A percentile compares a stretch with the other conserved stretches of the same genome.
Conservation (phyloP, 1,140 invertebrate species). For the Nautilus pompilius region DNA sequence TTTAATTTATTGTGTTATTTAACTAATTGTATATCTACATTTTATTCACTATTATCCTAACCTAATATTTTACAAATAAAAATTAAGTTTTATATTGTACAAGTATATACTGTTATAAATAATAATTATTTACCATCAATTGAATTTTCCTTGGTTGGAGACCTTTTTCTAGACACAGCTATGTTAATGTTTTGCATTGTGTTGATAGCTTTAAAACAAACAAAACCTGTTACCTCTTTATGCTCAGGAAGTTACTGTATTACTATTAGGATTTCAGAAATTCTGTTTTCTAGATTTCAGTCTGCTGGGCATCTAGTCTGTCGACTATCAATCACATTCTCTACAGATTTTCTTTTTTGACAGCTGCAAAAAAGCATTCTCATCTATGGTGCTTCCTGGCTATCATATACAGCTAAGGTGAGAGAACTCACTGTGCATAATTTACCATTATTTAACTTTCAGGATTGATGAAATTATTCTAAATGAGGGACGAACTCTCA, state of each 20-base stretch:
- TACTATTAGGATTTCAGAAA: neutral
- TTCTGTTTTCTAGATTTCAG: no score
- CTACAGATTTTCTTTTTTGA: no score
- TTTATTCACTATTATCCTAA: neutral
- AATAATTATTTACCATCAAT: neutral
- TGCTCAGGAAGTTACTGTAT: no score
- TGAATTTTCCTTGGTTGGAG: neutral
- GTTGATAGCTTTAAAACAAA: neutral
- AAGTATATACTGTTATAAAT: neutral
- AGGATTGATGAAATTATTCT: slow-evolving; percentile 17
- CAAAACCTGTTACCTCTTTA: no score
- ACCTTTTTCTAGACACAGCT: neutral
- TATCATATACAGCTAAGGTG: no score
- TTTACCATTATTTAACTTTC: slow-evolving; percentile 1
- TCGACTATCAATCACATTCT: no score
- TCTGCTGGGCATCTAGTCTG: no score
- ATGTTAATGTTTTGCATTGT: neutral
- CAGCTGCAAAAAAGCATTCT: no score
- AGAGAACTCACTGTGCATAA: no score
- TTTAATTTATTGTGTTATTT: neutral
- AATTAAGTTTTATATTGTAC: neutral
- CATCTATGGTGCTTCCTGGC: no score
- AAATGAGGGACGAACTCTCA: slow-evolving; percentile 3
- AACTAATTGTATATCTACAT: no score
- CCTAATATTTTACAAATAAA: neutral